phyloP scores from a whole-genome alignment of 2,113 vertebrate genomes.

The Elephantulus edwardii region DNA sequence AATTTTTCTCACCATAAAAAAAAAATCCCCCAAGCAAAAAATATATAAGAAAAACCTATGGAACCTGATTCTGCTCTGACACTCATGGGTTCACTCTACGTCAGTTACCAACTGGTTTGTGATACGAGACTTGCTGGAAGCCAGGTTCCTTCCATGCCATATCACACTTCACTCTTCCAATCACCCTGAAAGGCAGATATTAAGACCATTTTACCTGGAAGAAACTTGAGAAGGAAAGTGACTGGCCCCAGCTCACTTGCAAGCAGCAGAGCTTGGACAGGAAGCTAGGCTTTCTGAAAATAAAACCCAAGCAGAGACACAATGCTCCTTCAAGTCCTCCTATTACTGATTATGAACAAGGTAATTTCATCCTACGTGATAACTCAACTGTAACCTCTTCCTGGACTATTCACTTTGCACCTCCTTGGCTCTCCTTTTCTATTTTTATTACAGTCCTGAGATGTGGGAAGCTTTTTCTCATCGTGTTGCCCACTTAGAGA shows the following conservation, averaged over 20 bases:
- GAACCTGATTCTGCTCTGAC: background rate
- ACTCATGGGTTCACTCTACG: background rate
- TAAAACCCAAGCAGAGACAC: constrained; percentile 3
- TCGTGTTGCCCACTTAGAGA: background rate
- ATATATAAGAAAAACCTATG: background rate
- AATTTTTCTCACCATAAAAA: too few species aligned
- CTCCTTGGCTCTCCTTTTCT: constrained; percentile 22
- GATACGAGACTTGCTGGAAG: background rate
- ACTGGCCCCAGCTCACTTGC: background rate
- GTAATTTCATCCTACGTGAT: constrained; percentile 2
- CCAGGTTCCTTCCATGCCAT: background rate
- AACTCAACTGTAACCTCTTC: constrained; percentile 30
- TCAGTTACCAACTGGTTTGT: background rate
- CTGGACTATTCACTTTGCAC: constrained; percentile 4
- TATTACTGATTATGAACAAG: background rate
- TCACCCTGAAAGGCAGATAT: background rate
- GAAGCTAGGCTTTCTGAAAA: constrained; percentile 28
- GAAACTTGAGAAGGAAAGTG: constrained; percentile 16
- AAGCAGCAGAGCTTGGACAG: background rate
- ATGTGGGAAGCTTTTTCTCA: background rate
- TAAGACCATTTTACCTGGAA: background rate
- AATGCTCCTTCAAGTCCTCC: background rate
- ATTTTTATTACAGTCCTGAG: constrained; percentile 36
- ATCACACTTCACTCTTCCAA: background rate
- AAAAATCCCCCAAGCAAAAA: too few species aligned